Conservation (phyloP, 2,797 vertebrate genomes). For the Emys orbicularis region DNA sequence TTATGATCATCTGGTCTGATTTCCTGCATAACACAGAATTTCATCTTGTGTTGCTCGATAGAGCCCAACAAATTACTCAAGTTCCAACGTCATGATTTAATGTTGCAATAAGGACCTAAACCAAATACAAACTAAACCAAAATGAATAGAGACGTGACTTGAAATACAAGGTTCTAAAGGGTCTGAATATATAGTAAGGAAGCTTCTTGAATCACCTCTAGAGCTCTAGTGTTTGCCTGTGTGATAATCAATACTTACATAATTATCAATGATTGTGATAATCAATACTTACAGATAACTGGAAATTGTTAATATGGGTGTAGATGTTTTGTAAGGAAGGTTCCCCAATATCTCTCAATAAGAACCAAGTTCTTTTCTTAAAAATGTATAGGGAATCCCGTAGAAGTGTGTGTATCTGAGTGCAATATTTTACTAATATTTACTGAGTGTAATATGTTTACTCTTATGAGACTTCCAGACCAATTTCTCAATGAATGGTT, state of each 20-base stretch:
- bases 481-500: slow-evolving; percentile 59
- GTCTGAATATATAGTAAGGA: background rate
- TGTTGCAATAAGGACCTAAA: background rate
- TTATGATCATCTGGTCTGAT: background rate
- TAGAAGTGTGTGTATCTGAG: slow-evolving; percentile 24
- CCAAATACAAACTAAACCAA: background rate
- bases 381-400: background rate
- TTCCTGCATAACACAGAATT: background rate
- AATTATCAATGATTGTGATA: background rate
- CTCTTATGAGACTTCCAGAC: slow-evolving; percentile 54
- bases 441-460: too few relatives aligned
- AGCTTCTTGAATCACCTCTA: background rate
- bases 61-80: background rate
- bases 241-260: background rate
- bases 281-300: background rate
- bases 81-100: background rate
- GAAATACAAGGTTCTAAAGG: background rate
- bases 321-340: background rate
- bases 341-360: background rate
- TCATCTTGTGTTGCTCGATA: background rate
- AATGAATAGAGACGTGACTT: background rate
- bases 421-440: slow-evolving; percentile 42
- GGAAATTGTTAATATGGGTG: background rate
- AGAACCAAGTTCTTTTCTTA: background rate
- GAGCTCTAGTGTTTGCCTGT: background rate